A percentile compares a stretch with the other conserved stretches of the same genome.
Evolutionary conservation across 1,140 invertebrate genomes (phyloP).

Genomic region (Lepidurus apus): DNA sequence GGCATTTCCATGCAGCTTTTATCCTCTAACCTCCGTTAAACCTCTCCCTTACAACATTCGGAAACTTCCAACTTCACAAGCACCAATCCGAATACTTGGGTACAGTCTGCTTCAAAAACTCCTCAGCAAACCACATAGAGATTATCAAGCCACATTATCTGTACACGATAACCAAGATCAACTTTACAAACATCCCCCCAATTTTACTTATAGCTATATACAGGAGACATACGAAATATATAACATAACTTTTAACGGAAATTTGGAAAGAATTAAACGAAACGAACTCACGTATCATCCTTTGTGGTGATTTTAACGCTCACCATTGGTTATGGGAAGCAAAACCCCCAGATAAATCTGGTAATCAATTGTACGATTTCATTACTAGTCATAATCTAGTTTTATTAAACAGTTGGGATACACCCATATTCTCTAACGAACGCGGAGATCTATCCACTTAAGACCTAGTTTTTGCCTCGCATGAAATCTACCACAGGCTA

Average conservation of each 20-base stretch:
- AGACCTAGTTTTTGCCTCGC: conserved; percentile 22
- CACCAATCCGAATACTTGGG: too few relatives aligned
- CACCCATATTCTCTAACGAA: conserved; percentile 19
- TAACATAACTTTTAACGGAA: neutral
- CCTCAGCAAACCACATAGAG: too few relatives aligned
- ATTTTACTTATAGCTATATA: too few relatives aligned
- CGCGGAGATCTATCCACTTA: neutral
- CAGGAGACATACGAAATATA: too few relatives aligned
- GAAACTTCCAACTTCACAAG: too few relatives aligned
- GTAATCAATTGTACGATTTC: conserved; percentile 19
- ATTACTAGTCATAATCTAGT: neutral
- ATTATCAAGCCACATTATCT: too few relatives aligned
- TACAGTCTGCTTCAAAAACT: too few relatives aligned
- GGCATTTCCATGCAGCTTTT: conserved; percentile 5
- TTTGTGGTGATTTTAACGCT: conserved; percentile 12
- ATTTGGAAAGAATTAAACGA: neutral
- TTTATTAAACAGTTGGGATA: conserved; percentile 24
- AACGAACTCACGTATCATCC: neutral
- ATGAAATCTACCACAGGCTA: neutral
- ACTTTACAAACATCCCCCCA: too few relatives aligned
- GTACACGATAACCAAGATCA: too few relatives aligned
- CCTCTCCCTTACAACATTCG: neutral
- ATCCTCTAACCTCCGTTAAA: conserved; percentile 15
- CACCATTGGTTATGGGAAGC: conserved; percentile 28
- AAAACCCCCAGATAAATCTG: neutral